phyloP scores from a whole-genome alignment of 2,113 vertebrate genomes.

The Xyrauchen texanus region DNA sequence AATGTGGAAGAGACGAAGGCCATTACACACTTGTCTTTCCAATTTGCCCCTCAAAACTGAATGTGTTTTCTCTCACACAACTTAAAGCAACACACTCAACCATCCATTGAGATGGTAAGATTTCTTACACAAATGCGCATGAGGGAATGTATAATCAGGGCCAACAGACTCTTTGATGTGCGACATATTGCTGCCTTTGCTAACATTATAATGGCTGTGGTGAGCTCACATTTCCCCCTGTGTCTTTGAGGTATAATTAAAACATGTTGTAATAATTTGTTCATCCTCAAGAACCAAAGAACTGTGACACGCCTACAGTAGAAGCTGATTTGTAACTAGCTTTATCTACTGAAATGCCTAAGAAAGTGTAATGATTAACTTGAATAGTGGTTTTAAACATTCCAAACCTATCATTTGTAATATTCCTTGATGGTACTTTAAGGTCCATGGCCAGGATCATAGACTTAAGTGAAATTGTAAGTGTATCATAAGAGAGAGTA shows the following conservation, averaged over 20 bases:
- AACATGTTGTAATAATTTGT: slow-evolving; percentile 45
- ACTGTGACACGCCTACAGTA: slow-evolving; percentile 1
- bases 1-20: slow-evolving; percentile 24
- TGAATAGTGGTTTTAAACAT: too few relatives aligned
- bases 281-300: slow-evolving; percentile 20
- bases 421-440: too few relatives aligned
- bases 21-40: slow-evolving; percentile 35
- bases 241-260: slow-evolving; percentile 57
- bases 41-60: slow-evolving; percentile 14
- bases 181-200: slow-evolving; percentile 1
- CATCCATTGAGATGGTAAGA: slow-evolving; percentile 21
- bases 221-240: slow-evolving; percentile 1
- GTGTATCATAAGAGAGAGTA: too few relatives aligned
- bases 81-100: background rate
- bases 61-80: background rate
- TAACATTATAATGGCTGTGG: slow-evolving; percentile 56
- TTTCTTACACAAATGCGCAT: slow-evolving; percentile 43
- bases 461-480: too few relatives aligned
- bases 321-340: background rate
- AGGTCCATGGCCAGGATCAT: too few relatives aligned
- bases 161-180: slow-evolving; percentile 11
- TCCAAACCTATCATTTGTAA: background rate
- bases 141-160: slow-evolving; percentile 38
- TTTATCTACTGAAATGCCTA: background rate
- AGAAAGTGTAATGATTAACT: too few relatives aligned